Conservation (phyloP, 2,888 invertebrate genomes). For the Drosophila melanosoma region DNA sequence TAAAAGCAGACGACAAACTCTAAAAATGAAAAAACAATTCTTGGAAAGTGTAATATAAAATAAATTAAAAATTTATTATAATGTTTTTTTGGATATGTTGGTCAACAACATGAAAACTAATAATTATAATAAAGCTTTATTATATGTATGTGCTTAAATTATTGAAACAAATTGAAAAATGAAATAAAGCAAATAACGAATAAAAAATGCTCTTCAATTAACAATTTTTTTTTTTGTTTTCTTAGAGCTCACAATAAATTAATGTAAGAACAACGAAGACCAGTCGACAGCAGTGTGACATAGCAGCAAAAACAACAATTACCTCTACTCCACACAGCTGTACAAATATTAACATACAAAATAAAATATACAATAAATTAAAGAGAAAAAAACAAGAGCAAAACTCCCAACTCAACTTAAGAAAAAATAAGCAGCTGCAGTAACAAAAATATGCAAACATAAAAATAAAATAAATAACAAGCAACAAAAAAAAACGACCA, state of each 20-base stretch:
- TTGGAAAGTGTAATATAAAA: constrained; percentile 53
- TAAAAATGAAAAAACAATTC: constrained; percentile 17
- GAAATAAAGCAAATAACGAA: not conserved
- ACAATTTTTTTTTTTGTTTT: constrained; percentile 13
- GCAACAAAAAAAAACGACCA: constrained; percentile 39
- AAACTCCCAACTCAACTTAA: constrained; percentile 30
- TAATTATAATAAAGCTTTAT: constrained; percentile 2
- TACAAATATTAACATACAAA: constrained; percentile 69
- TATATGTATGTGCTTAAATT: constrained; percentile 17
- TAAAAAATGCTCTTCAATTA: constrained; percentile 5
- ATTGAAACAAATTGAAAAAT: not conserved
- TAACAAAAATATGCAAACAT: constrained; percentile 27
- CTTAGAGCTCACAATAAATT: constrained; percentile 35
- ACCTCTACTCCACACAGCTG: constrained; percentile 67
- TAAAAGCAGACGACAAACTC: constrained; percentile 7
- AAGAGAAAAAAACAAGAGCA: constrained; percentile 30
- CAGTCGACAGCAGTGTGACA: constrained; percentile 33
- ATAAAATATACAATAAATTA: constrained; percentile 15
- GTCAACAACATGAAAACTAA: constrained; percentile 7
- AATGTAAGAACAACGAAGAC: constrained; percentile 34
- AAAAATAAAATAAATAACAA: constrained; percentile 5
- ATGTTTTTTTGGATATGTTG: constrained; percentile 2
- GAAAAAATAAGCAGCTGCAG: constrained; percentile 42
- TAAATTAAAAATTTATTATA: constrained; percentile 59
- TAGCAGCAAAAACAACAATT: constrained; percentile 56